These are phyloP conservation scores for Chelon auratus DNA, from an alignment of 2,797 vertebrate genomes.

Conservation along the genomic window DNA sequence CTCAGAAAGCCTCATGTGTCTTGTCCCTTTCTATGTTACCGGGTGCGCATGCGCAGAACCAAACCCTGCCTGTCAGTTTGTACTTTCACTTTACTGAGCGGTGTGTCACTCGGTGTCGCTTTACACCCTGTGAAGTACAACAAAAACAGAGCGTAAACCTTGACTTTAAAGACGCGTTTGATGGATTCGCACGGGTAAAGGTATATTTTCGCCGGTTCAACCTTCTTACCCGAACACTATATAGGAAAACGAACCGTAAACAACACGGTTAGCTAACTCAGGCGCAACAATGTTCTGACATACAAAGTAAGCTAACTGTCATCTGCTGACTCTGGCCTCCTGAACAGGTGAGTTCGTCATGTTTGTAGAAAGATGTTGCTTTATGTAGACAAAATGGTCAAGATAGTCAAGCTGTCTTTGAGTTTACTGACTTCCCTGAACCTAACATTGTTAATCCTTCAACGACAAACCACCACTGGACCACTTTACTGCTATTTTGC, in stretches of 20 bases:
- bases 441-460: not conserved
- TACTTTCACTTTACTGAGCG: constrained; percentile 65
- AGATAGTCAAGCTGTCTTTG: not conserved
- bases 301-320: constrained; percentile 6
- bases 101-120: not conserved
- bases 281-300: constrained; percentile 56
- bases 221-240: not conserved
- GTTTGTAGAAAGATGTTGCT: not conserved
- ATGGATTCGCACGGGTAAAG: not conserved
- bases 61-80: not conserved
- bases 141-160: not conserved
- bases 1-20: not conserved
- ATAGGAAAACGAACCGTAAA: constrained; percentile 28
- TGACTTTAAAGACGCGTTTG: not conserved
- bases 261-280: constrained; percentile 53
- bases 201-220: not conserved
- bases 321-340: constrained; percentile 14
- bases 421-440: not conserved
- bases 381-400: not conserved
- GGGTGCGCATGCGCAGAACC: constrained; percentile 62
- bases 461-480: constrained; percentile 5
- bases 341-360: constrained; percentile 48
- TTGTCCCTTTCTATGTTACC: too few relatives aligned
- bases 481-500: constrained; percentile 3
- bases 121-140: not conserved